phyloP scores from a whole-genome alignment of 2,888 invertebrate species.

The Iphiclides podalirius region DNA sequence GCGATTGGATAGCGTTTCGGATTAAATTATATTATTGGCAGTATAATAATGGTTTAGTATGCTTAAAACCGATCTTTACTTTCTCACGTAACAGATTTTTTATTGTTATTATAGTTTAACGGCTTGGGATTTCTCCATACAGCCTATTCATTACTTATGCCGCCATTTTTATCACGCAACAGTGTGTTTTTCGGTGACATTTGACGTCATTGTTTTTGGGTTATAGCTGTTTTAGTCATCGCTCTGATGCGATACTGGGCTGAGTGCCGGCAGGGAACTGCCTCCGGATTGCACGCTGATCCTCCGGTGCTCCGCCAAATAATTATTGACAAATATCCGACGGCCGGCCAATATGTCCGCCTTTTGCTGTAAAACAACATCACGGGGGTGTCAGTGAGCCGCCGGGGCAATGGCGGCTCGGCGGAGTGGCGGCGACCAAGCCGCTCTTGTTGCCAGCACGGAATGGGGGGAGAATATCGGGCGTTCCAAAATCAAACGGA shows the following conservation, averaged over 20 bases:
- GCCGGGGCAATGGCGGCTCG: conserved; percentile 35
- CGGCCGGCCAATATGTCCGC: conserved; percentile 80
- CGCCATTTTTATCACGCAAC: no score
- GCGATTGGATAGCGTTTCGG: not conserved
- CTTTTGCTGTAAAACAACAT: conserved; percentile 79
- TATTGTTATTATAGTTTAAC: no score
- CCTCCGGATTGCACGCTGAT: conserved; percentile 80
- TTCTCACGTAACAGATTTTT: no score
- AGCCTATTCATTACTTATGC: no score
- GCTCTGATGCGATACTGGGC: conserved; percentile 77
- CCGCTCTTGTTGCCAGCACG: conserved; percentile 56
- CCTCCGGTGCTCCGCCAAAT: conserved; percentile 80
- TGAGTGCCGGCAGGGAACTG: conserved; percentile 75
- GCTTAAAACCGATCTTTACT: no score
- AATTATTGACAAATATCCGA: conserved; percentile 81
- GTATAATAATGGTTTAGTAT: conserved; percentile 4
- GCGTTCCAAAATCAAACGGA: conserved; percentile 64
- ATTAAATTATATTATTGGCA: conserved; percentile 30
- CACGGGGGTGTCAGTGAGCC: conserved; percentile 62
- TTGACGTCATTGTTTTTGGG: conserved; percentile 24
- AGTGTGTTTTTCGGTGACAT: conserved; percentile 1
- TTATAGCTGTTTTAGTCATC: conserved; percentile 57
- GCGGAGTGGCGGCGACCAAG: conserved; percentile 46
- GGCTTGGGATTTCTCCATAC: no score
- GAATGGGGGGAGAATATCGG: conserved; percentile 41